A percentile compares a stretch with the other conserved stretches of the same genome.
phyloP scores from a whole-genome alignment of 2,797 vertebrate genomes.

The Molossus alvarezi region DNA sequence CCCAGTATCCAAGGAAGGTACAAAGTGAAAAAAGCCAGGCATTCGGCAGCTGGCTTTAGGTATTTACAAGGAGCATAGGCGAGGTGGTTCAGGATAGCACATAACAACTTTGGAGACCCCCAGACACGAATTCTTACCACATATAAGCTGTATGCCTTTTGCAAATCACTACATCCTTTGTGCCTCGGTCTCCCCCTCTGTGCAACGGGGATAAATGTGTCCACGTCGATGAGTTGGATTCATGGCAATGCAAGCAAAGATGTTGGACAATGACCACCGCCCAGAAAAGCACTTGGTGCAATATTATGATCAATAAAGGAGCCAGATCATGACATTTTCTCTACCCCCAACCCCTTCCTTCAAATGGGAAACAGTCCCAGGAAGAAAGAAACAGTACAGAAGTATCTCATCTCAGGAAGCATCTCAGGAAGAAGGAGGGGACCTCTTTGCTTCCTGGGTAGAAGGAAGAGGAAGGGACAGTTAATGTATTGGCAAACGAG shows the following conservation, averaged over 20 bases:
- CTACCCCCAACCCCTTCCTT: background rate
- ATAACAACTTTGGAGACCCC: background rate
- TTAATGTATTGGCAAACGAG: background rate
- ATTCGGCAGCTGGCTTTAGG: background rate
- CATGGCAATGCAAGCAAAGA: background rate
- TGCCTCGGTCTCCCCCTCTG: slow-evolving; percentile 42
- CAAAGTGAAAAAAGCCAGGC: background rate
- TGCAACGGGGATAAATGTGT: background rate
- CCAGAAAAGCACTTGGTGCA: background rate
- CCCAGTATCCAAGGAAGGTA: background rate
- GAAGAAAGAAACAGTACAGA: background rate
- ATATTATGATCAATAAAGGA: background rate
- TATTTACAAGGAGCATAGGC: background rate
- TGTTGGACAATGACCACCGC: background rate
- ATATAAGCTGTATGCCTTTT: background rate
- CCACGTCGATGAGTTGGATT: background rate
- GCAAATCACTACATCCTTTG: background rate
- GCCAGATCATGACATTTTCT: background rate
- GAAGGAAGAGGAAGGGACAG: background rate
- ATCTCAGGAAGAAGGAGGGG: background rate
- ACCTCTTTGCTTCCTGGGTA: background rate
- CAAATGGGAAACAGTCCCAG: slow-evolving; percentile 12
- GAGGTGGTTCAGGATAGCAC: background rate
- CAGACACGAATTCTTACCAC: background rate
- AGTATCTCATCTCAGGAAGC: background rate